phyloP scores from a whole-genome alignment of 2,113 vertebrate species.

The Rhinolophus sinicus region DNA sequence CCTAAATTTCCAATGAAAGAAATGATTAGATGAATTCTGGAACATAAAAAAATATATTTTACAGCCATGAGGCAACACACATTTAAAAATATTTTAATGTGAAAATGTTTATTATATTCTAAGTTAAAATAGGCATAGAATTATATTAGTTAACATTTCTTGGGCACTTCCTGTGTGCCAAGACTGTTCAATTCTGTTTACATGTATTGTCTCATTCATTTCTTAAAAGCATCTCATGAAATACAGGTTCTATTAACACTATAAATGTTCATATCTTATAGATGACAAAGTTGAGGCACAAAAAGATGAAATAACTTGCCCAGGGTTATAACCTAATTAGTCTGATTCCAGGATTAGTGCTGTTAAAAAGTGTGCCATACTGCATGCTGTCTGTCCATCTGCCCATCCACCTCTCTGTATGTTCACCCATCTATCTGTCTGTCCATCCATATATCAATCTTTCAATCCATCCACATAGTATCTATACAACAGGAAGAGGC shows the following conservation, averaged over 20 bases:
- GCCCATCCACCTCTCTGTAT: too few relatives aligned
- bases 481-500: neutral
- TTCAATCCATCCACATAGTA: too few relatives aligned
- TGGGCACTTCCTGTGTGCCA: neutral
- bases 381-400: neutral
- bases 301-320: neutral
- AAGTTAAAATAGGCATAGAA: neutral
- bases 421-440: neutral
- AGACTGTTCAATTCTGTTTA: neutral
- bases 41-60: neutral
- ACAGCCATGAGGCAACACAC: neutral
- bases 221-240: neutral
- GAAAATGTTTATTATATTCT: neutral
- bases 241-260: neutral
- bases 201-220: neutral
- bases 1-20: neutral
- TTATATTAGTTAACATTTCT: neutral
- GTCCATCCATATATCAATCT: too few relatives aligned
- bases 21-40: neutral
- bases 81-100: neutral
- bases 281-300: neutral
- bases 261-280: neutral
- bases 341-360: neutral
- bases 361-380: neutral
- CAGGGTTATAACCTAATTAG: neutral